phyloP scores from a whole-genome alignment of 2,113 vertebrate species.

The Hemibagrus wyckioides region DNA sequence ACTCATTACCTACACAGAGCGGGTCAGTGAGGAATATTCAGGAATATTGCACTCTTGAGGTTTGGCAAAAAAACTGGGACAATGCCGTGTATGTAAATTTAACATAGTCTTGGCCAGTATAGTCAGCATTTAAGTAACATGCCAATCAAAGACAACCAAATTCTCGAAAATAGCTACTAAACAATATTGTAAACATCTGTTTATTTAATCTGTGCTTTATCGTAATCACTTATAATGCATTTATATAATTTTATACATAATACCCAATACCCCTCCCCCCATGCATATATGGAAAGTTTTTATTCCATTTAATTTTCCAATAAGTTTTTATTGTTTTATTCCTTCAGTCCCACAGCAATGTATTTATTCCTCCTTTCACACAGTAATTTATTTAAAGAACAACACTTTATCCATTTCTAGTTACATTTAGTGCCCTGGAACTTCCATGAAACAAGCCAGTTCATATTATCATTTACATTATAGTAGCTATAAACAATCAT shows the following conservation, averaged over 20 bases:
- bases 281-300: no score
- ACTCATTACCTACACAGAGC: background rate
- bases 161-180: background rate
- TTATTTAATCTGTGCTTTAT: background rate
- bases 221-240: background rate
- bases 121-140: background rate
- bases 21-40: background rate
- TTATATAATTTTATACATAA: background rate
- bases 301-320: no score
- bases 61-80: background rate
- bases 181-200: background rate
- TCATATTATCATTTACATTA: background rate
- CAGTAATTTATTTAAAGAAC: no score
- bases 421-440: no score
- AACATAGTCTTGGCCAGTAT: background rate
- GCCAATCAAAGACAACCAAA: background rate
- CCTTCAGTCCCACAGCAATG: background rate
- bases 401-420: no score
- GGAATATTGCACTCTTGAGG: background rate
- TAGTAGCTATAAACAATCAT: background rate
- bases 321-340: no score
- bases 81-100: background rate
- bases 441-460: background rate
- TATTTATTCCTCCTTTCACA: no score
- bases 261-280: background rate